A percentile compares a stretch with the other conserved stretches of the same genome.
These are phyloP conservation scores for Euplexia lucipara DNA, from an alignment of 2,888 invertebrate species.

Conservation along the genomic window DNA sequence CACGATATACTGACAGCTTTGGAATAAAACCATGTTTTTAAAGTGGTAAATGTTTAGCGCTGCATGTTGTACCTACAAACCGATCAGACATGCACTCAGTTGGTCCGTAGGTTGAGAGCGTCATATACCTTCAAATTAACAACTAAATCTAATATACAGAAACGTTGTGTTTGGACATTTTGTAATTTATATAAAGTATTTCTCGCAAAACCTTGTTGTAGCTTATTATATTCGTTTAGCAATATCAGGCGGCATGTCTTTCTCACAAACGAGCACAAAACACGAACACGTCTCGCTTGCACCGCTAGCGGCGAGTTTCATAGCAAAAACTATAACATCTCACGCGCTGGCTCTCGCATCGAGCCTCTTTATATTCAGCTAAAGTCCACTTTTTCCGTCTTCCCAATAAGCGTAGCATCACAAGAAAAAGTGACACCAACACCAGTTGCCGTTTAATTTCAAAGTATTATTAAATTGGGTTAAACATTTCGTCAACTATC, in stretches of 20 bases:
- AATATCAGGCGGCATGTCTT: conserved; percentile 67
- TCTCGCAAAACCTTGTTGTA: conserved; percentile 36
- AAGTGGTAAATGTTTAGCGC: conserved; percentile 45
- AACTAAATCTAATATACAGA: conserved; percentile 19
- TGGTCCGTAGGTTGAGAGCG: conserved; percentile 7
- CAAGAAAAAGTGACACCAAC: conserved; percentile 73
- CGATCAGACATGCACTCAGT: conserved; percentile 9
- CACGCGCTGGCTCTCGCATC: conserved; percentile 68
- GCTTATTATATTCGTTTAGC: conserved; percentile 65
- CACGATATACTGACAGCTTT: conserved; percentile 77
- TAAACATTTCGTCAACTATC: conserved; percentile 77
- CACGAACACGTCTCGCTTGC: conserved; percentile 68
- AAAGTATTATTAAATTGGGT: conserved; percentile 74
- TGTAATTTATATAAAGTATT: conserved; percentile 25
- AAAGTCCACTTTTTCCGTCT: conserved; percentile 73
- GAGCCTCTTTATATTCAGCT: conserved; percentile 78
- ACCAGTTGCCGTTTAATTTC: conserved; percentile 64
- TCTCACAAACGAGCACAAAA: conserved; percentile 72
- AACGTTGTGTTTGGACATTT: conserved; percentile 24
- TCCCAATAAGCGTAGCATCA: conserved; percentile 72
- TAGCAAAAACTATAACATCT: conserved; percentile 79
- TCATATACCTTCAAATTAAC: conserved; percentile 5
- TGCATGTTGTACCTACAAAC: conserved; percentile 12
- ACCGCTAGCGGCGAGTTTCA: conserved; percentile 53
- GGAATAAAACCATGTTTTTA: conserved; percentile 67